A percentile compares a stretch with the other conserved stretches of the same genome.
Conservation (phyloP, 1,140 invertebrate genomes). For the Formica exsecta region DNA sequence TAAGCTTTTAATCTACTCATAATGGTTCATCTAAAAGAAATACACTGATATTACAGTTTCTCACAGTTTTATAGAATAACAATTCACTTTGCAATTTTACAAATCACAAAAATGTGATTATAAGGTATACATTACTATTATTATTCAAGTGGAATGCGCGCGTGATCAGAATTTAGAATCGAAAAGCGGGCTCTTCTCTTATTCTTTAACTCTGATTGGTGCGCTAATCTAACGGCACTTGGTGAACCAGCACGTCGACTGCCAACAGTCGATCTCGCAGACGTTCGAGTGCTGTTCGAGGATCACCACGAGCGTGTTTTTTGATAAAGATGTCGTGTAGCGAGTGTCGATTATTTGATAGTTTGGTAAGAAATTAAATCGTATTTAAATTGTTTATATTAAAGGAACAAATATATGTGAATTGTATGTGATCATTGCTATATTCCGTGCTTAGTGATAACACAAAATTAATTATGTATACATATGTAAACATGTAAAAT, state of each 20-base stretch:
- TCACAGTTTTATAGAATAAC: neutral
- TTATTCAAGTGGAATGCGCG: conserved; percentile 40
- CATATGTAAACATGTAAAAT: neutral
- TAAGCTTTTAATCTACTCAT: neutral
- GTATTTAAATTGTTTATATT: neutral
- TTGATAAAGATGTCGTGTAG: conserved; percentile 48
- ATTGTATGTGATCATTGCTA: no score
- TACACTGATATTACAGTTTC: neutral
- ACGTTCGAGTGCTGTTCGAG: conserved; percentile 56
- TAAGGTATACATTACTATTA: conserved; percentile 4
- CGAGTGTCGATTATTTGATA: conserved; percentile 41
- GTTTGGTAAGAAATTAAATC: conserved; percentile 56
- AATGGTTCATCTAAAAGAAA: neutral
- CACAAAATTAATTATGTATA: neutral
- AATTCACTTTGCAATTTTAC: conserved; percentile 17
- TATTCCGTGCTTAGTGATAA: neutral
- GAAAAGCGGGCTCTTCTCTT: conserved; percentile 63
- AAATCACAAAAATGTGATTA: neutral
- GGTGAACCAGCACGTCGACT: conserved; percentile 62
- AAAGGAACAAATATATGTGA: neutral
- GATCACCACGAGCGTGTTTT: conserved; percentile 38
- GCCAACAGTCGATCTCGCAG: conserved; percentile 60
- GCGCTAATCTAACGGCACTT: conserved; percentile 78
- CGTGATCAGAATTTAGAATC: conserved; percentile 72
- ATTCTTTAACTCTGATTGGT: conserved; percentile 74